Base-by-base conservation (phyloP, 2,113 vertebrate genomes). In the Eudyptes chrysolophus region DNA sequence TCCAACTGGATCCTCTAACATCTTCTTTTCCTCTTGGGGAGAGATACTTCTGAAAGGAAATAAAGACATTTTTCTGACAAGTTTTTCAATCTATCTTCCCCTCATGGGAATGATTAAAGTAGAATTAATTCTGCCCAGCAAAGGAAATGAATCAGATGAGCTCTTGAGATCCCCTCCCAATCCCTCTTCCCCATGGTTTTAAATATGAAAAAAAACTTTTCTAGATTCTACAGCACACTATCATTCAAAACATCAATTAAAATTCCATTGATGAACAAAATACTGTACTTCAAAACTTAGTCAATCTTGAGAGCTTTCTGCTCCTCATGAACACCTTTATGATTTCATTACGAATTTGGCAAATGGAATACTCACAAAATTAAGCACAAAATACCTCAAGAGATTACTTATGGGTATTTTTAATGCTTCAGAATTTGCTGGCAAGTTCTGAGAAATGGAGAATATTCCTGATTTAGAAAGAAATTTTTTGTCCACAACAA, bases 1-100 rank as follows among this genome's bases (percentile, higher is more conserved):
- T 91, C 78, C 51, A 21, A 3, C 42, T 58, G 79, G 71, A 49
- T 95, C 58, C 65, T 96, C 42, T 95, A 98, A 75, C 14, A 7
- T 66, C 30, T 74, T 97, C 96, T 97, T 96, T 94, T 98, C 89
- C 68, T 98, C 94, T 97, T 98, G 58, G 88, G 71, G n/a, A 78
- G 57, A 54, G 92, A 60, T 4, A 82, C 84, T 79, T 96, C 98
- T 98, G 94, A 97, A 98, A 97, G 58, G 57, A 98, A 87, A 97
- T 52, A 95, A 20, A 89, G 36, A 97, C 70, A 87, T 54, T 92
- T 71, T 87, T 75, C 87, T 84, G 87, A 76, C 20, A 91, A 64
- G 65, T 44, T 89, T 91, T 87, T 85, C 90, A 57, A 84, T 38
- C 24, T n/a, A 71, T n/a, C 32, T 91, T 85, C 49, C 32, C 58